phyloP scores from a whole-genome alignment of 2,888 invertebrate species.

The Copidosoma aretas region DNA sequence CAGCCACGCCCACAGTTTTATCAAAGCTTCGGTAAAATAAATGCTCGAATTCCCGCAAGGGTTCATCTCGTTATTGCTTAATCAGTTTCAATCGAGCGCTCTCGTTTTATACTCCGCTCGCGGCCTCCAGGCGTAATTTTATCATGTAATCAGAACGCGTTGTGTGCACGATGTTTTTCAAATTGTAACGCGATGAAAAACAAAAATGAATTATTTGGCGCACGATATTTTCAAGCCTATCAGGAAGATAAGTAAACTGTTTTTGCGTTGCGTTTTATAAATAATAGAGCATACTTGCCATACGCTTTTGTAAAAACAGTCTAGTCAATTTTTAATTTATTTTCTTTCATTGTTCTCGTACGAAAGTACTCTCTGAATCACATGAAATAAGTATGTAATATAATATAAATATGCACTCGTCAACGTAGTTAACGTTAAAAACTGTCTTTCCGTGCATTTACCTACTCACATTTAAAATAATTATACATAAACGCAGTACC shows the following conservation, averaged over 20 bases:
- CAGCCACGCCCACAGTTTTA: background rate
- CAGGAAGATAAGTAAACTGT: background rate
- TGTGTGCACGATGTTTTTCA: background rate
- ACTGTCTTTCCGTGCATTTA: too few relatives aligned
- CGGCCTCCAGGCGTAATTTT: background rate
- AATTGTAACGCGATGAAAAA: background rate
- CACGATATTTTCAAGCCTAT: background rate
- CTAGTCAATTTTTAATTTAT: too few relatives aligned
- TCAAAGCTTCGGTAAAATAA: slow-evolving; percentile 14
- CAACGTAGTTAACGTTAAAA: too few relatives aligned
- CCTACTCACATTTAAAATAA: too few relatives aligned
- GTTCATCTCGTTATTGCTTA: slow-evolving; percentile 18
- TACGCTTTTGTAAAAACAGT: too few relatives aligned
- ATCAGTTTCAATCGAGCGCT: slow-evolving; percentile 7
- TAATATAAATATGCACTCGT: too few relatives aligned
- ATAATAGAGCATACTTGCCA: too few relatives aligned
- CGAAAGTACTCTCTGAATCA: too few relatives aligned
- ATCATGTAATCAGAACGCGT: background rate
- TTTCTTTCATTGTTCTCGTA: too few relatives aligned
- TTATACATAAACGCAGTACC: too few relatives aligned
- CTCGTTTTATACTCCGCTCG: background rate
- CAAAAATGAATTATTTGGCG: background rate
- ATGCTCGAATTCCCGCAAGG: slow-evolving; percentile 20
- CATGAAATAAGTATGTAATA: too few relatives aligned
- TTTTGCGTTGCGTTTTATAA: background rate